Conservation (phyloP, 2,113 vertebrate genomes). For the Pseudopipra pipra region DNA sequence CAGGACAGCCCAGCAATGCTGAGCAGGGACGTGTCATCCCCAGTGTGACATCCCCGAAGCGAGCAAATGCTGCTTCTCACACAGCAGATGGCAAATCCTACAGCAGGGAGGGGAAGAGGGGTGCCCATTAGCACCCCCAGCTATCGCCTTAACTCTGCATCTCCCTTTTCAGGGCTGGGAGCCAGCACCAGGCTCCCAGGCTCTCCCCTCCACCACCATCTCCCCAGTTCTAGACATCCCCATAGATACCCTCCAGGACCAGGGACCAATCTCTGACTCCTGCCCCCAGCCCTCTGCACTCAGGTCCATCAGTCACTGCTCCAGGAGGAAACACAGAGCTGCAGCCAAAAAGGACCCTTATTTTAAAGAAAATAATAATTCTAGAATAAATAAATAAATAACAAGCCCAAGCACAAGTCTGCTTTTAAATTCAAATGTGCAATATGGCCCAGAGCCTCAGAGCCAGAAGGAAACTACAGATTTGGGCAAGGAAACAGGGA, state of each 20-base stretch:
- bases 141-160: slow-evolving; percentile 26
- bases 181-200: not conserved
- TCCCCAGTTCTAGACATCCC: not conserved
- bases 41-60: not conserved
- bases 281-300: too few species aligned
- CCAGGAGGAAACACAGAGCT: not conserved
- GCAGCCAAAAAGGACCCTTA: not conserved
- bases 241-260: not conserved
- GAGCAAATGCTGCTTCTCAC: slow-evolving; percentile 43
- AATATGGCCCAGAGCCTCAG: slow-evolving; percentile 56
- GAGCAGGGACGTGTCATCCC: not conserved
- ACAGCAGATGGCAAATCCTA: slow-evolving; percentile 61
- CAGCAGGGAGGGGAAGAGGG: slow-evolving; percentile 36
- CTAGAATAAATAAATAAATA: slow-evolving; percentile 54
- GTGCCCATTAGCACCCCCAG: slow-evolving; percentile 52
- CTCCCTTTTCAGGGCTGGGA: slow-evolving; percentile 20
- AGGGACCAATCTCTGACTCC: not conserved
- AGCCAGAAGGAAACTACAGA: slow-evolving; percentile 62
- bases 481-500: slow-evolving; percentile 65
- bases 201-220: not conserved
- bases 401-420: slow-evolving; percentile 8
- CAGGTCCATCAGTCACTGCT: not conserved
- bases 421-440: slow-evolving; percentile 72
- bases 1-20: not conserved
- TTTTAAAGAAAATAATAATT: slow-evolving; percentile 25